Conservation (phyloP, 1,140 invertebrate species). For the Drosophila mayri region DNA sequence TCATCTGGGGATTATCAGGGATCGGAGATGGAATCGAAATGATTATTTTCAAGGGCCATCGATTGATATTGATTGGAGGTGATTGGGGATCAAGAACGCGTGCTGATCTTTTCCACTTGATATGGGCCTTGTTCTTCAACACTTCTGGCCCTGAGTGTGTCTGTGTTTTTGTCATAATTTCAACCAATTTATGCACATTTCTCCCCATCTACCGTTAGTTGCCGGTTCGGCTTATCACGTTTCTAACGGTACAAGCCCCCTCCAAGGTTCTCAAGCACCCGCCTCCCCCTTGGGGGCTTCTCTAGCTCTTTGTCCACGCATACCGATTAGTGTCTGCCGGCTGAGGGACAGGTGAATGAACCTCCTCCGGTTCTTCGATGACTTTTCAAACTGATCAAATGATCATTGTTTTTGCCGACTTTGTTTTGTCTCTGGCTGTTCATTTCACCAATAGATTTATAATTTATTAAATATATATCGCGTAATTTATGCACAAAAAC, state of each 20-base stretch:
- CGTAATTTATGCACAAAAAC: constrained; percentile 67
- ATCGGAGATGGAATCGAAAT: constrained; percentile 30
- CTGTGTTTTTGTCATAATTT: constrained; percentile 63
- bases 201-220: constrained; percentile 47
- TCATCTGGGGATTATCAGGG: constrained; percentile 52
- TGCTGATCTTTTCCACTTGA: constrained; percentile 31
- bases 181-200: constrained; percentile 72
- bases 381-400: constrained; percentile 68
- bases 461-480: constrained; percentile 66
- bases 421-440: constrained; percentile 29
- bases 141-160: constrained; percentile 11
- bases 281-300: constrained; percentile 18
- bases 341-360: constrained; percentile 60
- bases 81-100: constrained; percentile 40
- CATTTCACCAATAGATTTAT: constrained; percentile 43
- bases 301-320: constrained; percentile 56
- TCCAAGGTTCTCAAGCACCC: constrained; percentile 2
- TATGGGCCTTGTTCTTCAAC: constrained; percentile 29
- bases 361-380: constrained; percentile 40
- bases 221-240: constrained; percentile 57
- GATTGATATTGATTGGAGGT: constrained; percentile 55
- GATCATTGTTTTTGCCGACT: constrained; percentile 46
- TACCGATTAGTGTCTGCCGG: constrained; percentile 49
- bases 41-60: constrained; percentile 51
- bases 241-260: constrained; percentile 63